Evolutionary conservation across 2,113 vertebrate species (phyloP).

Genomic region (Alaudala cheleensis): DNA sequence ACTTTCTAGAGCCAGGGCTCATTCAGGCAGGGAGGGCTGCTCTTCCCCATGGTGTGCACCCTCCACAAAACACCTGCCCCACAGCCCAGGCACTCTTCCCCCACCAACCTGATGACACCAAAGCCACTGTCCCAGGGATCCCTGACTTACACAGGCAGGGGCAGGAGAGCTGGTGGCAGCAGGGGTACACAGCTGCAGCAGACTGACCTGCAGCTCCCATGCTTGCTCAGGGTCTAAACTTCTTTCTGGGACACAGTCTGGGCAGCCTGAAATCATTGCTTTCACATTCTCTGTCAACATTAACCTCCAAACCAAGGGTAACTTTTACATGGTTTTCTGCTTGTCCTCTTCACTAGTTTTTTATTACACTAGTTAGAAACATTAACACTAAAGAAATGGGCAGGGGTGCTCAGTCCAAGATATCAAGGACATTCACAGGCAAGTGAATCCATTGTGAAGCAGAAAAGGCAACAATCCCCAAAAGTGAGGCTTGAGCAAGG

Average conservation of each 20-base stretch:
- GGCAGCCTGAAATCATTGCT: background rate
- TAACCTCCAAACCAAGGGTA: background rate
- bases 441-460: background rate
- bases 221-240: background rate
- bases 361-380: background rate
- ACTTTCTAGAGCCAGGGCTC: background rate
- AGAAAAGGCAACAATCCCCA: background rate
- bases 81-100: accelerated
- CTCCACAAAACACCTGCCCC: accelerated
- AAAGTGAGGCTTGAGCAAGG: slow-evolving; percentile 4
- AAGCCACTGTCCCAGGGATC: background rate
- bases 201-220: background rate
- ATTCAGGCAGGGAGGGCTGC: background rate
- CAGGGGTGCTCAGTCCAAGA: background rate
- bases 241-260: accelerated
- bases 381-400: background rate
- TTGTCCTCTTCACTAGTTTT: background rate
- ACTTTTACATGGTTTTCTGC: background rate
- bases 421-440: background rate
- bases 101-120: background rate
- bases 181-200: background rate
- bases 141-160: background rate
- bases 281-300: background rate
- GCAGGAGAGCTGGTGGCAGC: accelerated
- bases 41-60: accelerated